These are phyloP conservation scores for Pheosia tremula DNA, from an alignment of 2,888 invertebrate genomes.

Conservation along the genomic window DNA sequence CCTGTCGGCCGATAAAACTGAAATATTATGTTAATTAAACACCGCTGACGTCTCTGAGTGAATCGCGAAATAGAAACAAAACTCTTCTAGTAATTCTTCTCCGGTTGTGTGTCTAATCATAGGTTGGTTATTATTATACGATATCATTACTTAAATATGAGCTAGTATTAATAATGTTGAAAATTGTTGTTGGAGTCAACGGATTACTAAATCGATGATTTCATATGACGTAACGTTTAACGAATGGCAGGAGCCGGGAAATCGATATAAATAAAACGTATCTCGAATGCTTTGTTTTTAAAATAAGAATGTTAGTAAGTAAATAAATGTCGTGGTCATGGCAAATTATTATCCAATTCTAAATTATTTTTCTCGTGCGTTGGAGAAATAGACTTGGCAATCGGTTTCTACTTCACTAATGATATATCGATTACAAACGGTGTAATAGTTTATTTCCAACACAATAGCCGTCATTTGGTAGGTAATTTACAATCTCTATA, in stretches of 20 bases:
- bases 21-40: constrained; percentile 40
- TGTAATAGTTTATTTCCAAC: constrained; percentile 2
- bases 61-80: constrained; percentile 25
- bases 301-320: constrained; percentile 22
- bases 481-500: constrained; percentile 4
- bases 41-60: constrained; percentile 24
- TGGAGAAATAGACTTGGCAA: constrained; percentile 18
- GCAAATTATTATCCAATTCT: constrained; percentile 30
- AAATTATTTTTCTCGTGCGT: constrained; percentile 24
- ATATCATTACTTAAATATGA: neutral
- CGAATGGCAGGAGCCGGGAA: constrained; percentile 15
- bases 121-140: neutral
- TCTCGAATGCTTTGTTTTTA: constrained; percentile 22
- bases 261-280: constrained; percentile 24
- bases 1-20: constrained; percentile 21
- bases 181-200: neutral
- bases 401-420: neutral
- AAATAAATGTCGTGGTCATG: constrained; percentile 38
- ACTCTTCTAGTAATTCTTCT: constrained; percentile 17
- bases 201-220: constrained; percentile 6
- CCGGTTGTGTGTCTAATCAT: neutral
- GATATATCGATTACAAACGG: neutral
- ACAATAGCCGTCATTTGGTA: constrained; percentile 1
- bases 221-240: constrained; percentile 9
- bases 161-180: neutral